phyloP scores from a whole-genome alignment of 2,113 vertebrate species.

The Nettapus auritus region DNA sequence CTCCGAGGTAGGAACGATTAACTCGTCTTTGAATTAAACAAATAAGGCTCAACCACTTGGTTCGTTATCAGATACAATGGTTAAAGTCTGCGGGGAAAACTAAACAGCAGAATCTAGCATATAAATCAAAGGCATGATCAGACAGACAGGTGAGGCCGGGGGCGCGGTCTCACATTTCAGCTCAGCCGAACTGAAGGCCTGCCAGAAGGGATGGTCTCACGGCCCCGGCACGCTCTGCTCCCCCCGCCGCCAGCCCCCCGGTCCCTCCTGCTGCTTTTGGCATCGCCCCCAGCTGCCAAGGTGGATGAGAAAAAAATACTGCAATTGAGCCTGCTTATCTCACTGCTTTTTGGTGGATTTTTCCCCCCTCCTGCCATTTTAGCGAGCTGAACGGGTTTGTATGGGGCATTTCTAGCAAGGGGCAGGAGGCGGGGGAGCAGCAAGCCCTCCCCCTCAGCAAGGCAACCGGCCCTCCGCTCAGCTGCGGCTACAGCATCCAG shows the following conservation, averaged over 20 bases:
- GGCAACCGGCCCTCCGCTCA: neutral
- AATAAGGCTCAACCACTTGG: neutral
- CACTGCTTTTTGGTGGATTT: neutral
- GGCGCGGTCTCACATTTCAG: neutral
- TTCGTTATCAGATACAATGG: constrained; percentile 14
- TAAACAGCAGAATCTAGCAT: neutral
- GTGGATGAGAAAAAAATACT: neutral
- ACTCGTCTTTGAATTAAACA: neutral
- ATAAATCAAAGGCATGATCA: neutral
- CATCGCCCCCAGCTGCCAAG: neutral
- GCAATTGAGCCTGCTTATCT: neutral
- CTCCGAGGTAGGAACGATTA: neutral
- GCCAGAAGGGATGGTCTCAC: neutral
- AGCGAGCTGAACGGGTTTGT: neutral
- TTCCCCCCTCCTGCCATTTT: fast-evolving
- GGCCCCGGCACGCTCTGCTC: neutral
- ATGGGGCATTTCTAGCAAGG: neutral
- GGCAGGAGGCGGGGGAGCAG: neutral
- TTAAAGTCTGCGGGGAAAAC: neutral
- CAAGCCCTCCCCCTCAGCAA: neutral
- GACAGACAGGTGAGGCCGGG: neutral
- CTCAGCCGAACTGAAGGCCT: neutral
- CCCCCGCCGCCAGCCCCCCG: neutral
- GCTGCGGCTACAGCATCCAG: neutral
- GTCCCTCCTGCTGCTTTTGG: neutral